Evolutionary conservation across 1,140 invertebrate genomes (phyloP).

Genomic region (Battus philenor): DNA sequence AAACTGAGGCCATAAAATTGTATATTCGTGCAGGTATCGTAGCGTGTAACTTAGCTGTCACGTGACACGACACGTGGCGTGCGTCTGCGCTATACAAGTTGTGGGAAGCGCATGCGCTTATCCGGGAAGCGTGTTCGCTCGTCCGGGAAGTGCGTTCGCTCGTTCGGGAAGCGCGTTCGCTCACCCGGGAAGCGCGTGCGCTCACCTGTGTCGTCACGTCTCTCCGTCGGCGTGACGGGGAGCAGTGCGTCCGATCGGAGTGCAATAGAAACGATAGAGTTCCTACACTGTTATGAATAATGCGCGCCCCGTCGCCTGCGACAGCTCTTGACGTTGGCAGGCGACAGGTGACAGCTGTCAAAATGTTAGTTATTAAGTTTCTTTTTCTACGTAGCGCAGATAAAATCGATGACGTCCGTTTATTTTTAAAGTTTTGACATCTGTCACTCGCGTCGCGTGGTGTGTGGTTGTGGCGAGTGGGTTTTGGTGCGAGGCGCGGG

Average conservation of each 20-base stretch:
- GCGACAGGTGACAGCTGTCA: background rate
- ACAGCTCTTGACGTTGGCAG: too few relatives aligned
- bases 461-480: background rate
- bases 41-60: too few relatives aligned
- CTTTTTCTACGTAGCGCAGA: constrained; percentile 5
- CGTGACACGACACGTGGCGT: background rate
- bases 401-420: constrained; percentile 5
- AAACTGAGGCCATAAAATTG: too few relatives aligned
- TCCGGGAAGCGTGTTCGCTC: too few relatives aligned
- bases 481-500: constrained; percentile 19
- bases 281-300: constrained; percentile 3
- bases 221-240: too few relatives aligned
- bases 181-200: too few relatives aligned
- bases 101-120: too few relatives aligned
- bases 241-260: background rate
- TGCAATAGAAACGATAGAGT: constrained; percentile 10
- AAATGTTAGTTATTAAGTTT: background rate
- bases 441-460: background rate
- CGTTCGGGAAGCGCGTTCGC: too few relatives aligned
- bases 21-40: too few relatives aligned
- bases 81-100: background rate
- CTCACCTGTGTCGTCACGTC: too few relatives aligned
- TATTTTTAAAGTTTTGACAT: constrained; percentile 11
- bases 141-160: too few relatives aligned
- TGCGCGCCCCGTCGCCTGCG: background rate